Evolutionary conservation across 2,113 vertebrate genomes (phyloP), one percentile per base, ranked within the genome.

Genomic region (Gymnogyps californianus): DNA sequence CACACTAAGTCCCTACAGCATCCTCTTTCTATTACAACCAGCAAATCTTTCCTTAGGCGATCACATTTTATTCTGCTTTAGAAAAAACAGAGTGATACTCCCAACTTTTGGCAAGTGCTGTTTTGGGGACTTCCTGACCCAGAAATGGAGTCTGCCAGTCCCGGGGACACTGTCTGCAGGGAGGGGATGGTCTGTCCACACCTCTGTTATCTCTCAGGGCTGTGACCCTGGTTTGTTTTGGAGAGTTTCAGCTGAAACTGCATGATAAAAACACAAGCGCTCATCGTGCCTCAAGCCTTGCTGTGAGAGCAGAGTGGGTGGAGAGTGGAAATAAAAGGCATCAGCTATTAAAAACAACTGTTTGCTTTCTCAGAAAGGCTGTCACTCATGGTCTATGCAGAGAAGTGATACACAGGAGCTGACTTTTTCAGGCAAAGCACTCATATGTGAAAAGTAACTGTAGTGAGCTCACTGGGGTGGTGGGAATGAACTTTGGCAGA

Each of bases 261-360:
- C 9, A 0, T 31, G 77, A 69, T 93, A 72, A 91, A 91, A 79
- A 55, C 1, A 0, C 16, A 12, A 59, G 64, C 87, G 51, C 36
- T 89, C 24, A 7, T 65, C 2, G 0, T 55, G 51, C 58, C 31
- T 88, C 8, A 13, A 7, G 67, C 55, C 55, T 74, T 70, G 72
- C 81, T 66, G 28, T 55, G 83, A 62, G 71, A 92, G 87, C 16
- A 36, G 57, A 65, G 82, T 67, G 75, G 78, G 81, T 67, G 90
- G 90, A 76, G 51, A 75, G 49, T 16, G 89, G 72, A 94, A 93
- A 59, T 13, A 52, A 77, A 86, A 70, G n/a, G 46, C 8, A 36
- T 19, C 40, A 40, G 44, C 34, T 92, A 6, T 82, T 78, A 31
- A 87, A 92, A 83, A 32, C n/a, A 44, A 32, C 38, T 31, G 21